These are phyloP conservation scores for Teleiodes luculella DNA, from an alignment of 2,888 invertebrate species.

Conservation along the genomic window DNA sequence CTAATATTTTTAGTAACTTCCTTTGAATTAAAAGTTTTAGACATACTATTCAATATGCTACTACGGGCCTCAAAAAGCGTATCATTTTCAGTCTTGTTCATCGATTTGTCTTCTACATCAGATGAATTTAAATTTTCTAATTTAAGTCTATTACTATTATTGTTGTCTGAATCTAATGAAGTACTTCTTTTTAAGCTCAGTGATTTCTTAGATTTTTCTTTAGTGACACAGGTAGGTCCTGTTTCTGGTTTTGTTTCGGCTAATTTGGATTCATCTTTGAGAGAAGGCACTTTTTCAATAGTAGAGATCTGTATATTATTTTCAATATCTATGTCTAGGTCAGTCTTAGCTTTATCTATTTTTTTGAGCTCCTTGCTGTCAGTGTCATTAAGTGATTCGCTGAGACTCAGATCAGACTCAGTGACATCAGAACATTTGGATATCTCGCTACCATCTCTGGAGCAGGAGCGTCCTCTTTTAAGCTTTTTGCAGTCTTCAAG, in stretches of 20 bases:
- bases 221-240: conserved; percentile 57
- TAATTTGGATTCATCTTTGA: conserved; percentile 64
- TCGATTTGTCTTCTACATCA: conserved; percentile 79
- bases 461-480: conserved; percentile 70
- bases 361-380: conserved; percentile 72
- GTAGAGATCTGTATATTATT: conserved; percentile 76
- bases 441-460: conserved; percentile 79
- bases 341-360: conserved; percentile 77
- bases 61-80: conserved; percentile 72
- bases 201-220: conserved; percentile 62
- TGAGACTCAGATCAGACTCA: conserved; percentile 81
- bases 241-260: conserved; percentile 56
- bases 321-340: conserved; percentile 77
- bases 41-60: conserved; percentile 76
- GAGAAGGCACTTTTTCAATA: conserved; percentile 76
- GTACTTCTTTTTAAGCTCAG: conserved; percentile 76
- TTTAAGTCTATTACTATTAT: conserved; percentile 75
- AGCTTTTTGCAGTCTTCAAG: conserved; percentile 64
- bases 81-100: conserved; percentile 80
- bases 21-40: conserved; percentile 74
- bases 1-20: conserved; percentile 71
- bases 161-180: conserved; percentile 76
- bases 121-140: conserved; percentile 69
- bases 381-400: conserved; percentile 70
- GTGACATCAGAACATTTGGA: conserved; percentile 80